These are phyloP conservation scores for Lophius americanus DNA, from an alignment of 2,797 vertebrate species.

Conservation along the genomic window DNA sequence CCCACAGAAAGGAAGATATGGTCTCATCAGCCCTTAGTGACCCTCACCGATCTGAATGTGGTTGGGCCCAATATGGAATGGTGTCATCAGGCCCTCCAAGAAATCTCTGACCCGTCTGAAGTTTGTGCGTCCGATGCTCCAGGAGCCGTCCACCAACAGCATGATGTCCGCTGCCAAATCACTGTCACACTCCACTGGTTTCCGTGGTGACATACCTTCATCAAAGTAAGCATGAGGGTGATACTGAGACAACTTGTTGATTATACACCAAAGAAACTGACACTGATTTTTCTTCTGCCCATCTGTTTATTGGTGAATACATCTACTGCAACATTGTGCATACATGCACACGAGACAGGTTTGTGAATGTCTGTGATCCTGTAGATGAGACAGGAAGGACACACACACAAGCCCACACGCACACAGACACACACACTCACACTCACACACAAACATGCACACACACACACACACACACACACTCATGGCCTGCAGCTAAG, in stretches of 20 bases:
- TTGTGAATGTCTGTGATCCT: conserved; percentile 19
- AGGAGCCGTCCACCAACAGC: conserved; percentile 93
- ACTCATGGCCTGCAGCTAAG: conserved; percentile 44
- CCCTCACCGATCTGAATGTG: conserved; percentile 90
- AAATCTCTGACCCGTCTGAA: conserved; percentile 93
- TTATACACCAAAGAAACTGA: too few relatives aligned
- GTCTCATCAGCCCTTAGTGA: background rate
- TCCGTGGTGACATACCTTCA: conserved; percentile 67
- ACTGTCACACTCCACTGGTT: conserved; percentile 83
- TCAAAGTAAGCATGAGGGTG: background rate
- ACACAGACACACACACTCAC: too few relatives aligned
- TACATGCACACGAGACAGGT: conserved; percentile 8
- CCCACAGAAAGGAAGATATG: background rate
- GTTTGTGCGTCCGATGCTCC: conserved; percentile 93
- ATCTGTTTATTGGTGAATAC: background rate
- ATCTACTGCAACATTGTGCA: conserved; percentile 9
- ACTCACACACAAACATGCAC: too few relatives aligned
- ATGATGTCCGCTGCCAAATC: conserved; percentile 81
- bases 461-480: background rate
- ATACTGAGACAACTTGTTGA: background rate
- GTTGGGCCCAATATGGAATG: conserved; percentile 86
- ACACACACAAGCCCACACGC: background rate
- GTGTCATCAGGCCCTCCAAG: conserved; percentile 86
- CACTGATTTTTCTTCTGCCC: too few relatives aligned
- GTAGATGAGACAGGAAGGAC: conserved; percentile 14